A percentile compares a stretch with the other conserved stretches of the same genome.
These are phyloP conservation scores for Lysandra bellargus DNA, from an alignment of 2,888 invertebrate species.

Conservation along the genomic window DNA sequence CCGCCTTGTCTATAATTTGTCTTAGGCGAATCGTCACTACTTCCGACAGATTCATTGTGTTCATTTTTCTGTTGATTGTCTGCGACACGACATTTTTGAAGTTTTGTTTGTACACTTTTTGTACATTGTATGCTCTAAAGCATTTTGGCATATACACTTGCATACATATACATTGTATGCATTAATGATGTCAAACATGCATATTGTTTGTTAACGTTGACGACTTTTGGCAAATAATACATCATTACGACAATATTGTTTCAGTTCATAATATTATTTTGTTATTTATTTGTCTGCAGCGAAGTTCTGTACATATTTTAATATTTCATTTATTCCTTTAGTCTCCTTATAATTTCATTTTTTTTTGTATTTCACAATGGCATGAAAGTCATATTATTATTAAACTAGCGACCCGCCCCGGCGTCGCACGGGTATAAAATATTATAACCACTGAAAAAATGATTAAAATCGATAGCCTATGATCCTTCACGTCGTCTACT, in stretches of 20 bases:
- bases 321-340: neutral
- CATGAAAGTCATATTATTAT: too few species aligned
- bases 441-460: too few species aligned
- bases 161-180: neutral
- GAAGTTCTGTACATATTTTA: neutral
- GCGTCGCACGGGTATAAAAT: too few species aligned
- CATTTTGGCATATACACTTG: too few species aligned
- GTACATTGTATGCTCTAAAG: neutral
- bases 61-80: conserved; percentile 7
- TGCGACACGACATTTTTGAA: neutral
- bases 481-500: too few species aligned
- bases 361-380: too few species aligned
- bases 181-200: neutral
- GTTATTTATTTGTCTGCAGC: neutral
- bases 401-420: too few species aligned
- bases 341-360: too few species aligned
- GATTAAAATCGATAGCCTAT: too few species aligned
- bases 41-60: conserved; percentile 63
- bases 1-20: conserved; percentile 76
- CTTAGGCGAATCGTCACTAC: conserved; percentile 74
- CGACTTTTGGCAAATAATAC: neutral
- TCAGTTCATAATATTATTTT: neutral
- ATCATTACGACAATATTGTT: neutral
- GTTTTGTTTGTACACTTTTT: neutral
- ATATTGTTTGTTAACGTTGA: neutral